Percentiles rank a stretch among this genome's conserved stretches.
Conservation (phyloP, 2,888 invertebrate species). For the Nycteola revayana region DNA sequence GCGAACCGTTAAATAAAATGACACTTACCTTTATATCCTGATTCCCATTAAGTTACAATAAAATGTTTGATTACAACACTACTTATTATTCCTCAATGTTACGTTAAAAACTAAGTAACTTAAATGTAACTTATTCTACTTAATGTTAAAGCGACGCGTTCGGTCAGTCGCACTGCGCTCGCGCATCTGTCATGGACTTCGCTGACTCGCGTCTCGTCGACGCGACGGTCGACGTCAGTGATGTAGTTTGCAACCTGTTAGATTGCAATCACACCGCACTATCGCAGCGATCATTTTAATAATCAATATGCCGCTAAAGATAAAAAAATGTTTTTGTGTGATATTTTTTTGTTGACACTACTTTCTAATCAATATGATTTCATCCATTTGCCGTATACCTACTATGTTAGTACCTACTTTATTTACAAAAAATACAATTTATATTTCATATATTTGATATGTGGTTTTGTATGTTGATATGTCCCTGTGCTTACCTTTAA, state of each 20-base stretch:
- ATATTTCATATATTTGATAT: too few relatives aligned
- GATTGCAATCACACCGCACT: constrained; percentile 49
- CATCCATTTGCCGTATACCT: too few relatives aligned
- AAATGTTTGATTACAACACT: too few relatives aligned
- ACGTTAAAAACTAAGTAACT: constrained; percentile 27
- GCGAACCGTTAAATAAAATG: constrained; percentile 37
- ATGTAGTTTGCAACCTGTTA: constrained; percentile 56
- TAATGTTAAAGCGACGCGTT: constrained; percentile 40
- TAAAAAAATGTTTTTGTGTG: constrained; percentile 1
- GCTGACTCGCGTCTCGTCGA: constrained; percentile 30
- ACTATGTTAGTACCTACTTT: too few relatives aligned
- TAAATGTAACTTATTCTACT: constrained; percentile 22
- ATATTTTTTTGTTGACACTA: constrained; percentile 25
- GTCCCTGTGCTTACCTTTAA: too few relatives aligned
- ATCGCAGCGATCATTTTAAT: constrained; percentile 21
- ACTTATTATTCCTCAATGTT: constrained; percentile 35
- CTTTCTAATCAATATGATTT: constrained; percentile 10
- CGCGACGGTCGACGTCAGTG: constrained; percentile 43
- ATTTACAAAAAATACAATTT: too few relatives aligned
- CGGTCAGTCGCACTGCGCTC: constrained; percentile 42
- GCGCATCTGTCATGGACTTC: constrained; percentile 53
- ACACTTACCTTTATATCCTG: constrained; percentile 52
- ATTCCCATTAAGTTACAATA: constrained; percentile 55
- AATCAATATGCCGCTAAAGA: background rate
- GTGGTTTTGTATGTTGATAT: too few relatives aligned